Percentiles rank a stretch among this genome's conserved stretches.
Evolutionary conservation across 2,888 invertebrate genomes (phyloP).

Genomic region (Fragum sueziense): DNA sequence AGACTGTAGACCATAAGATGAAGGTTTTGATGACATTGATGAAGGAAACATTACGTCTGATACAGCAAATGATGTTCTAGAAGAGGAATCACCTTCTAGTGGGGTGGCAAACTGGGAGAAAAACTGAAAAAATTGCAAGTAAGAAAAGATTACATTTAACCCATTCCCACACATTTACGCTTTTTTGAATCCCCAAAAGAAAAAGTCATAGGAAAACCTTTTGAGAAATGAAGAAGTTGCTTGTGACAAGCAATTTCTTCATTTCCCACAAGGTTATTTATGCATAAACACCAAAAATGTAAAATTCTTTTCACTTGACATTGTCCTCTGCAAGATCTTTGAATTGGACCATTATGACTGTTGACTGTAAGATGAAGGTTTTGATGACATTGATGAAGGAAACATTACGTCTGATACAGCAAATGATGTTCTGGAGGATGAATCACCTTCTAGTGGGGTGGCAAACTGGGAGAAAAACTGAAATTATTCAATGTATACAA

Average conservation of each 20-base stretch:
- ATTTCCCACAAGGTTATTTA: no score
- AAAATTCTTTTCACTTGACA: no score
- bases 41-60: slow-evolving; percentile 18
- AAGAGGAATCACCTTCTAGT: no score
- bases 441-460: slow-evolving; percentile 25
- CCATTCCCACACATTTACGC: neutral
- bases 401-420: slow-evolving; percentile 20
- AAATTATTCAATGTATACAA: slow-evolving; percentile 51
- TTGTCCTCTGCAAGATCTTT: slow-evolving; percentile 22
- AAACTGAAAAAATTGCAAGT: no score
- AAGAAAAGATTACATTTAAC: neutral
- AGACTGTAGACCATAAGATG: slow-evolving; percentile 31
- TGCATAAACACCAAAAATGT: no score
- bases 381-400: neutral
- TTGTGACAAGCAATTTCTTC: neutral
- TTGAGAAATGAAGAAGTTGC: neutral
- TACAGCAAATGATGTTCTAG: no score
- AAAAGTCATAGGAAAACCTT: neutral
- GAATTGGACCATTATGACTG: slow-evolving; percentile 48
- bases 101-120: no score
- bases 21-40: neutral
- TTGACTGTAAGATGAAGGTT: slow-evolving; percentile 17
- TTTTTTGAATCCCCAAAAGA: neutral
- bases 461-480: slow-evolving; percentile 73
- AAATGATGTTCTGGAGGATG: slow-evolving; percentile 29